Evolutionary conservation across 2,797 vertebrate genomes (phyloP), one percentile per base, ranked within the genome.

Genomic region (Gila robusta): DNA sequence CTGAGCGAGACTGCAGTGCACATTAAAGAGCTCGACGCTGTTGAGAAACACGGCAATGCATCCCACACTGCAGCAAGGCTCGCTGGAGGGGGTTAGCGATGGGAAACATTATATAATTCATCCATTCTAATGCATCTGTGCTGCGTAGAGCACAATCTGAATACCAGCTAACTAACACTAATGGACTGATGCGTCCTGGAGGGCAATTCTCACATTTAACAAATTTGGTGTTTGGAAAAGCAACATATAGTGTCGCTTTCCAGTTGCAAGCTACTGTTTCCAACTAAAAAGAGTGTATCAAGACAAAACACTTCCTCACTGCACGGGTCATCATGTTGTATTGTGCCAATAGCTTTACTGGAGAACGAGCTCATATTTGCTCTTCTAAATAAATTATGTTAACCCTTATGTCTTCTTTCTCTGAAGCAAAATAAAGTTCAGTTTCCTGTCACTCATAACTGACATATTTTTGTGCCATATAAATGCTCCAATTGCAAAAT

Each of bases 1-100:
- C 71, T 41, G 44, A 59, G n/a, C 56, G 32, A 59, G 23, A 14
- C 82, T 92, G 88, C 66, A 85, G 44, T 87, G 66, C 76, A 86
- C 66, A 86, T 86, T 91, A 87, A 74, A 87, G 54, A 11, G 23
- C 9, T 83, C 23, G 9, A n/a, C 62, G 10, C 32, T 41, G n/a
- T 77, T 14, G 54, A 79, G 82, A 76, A 84, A 73, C 21, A 67
- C 74, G 26, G 54, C 54, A 54, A 67, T 59, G 71, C 64, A 56
- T 83, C 78, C 41, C 49, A 81, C 54, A 76, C 76, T 84, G 82
- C 59, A 47, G 73, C 67, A 67, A 84, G 54, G 59, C 67, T 73
- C 14, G 79, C 82, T 86, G 39, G 82, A 84, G 85, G 71, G 71
- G 81, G 70, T 23, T 52, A 19, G 62, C 12, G 32, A 71, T 62